Conservation (phyloP, 2,113 vertebrate genomes). For the Engraulis encrasicolus region DNA sequence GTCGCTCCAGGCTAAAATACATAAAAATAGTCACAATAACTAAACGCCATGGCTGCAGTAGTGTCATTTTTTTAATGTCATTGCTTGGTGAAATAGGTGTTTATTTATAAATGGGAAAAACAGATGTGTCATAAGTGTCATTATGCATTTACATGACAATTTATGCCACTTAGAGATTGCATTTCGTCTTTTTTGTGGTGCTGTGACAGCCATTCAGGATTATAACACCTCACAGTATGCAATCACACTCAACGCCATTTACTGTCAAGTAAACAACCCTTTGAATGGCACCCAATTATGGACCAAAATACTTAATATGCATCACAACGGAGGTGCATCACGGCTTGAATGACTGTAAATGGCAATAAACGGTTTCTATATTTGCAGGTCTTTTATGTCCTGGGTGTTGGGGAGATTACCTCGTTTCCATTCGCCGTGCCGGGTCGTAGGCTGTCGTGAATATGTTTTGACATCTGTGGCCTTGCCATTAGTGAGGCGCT, state of each 20-base stretch:
- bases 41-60: not conserved
- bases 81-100: too few species aligned
- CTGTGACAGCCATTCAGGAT: not conserved
- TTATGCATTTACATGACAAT: not conserved
- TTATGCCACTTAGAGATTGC: not conserved
- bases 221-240: not conserved
- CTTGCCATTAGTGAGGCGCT: not conserved
- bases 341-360: not conserved
- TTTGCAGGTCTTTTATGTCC: not conserved
- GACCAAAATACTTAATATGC: not conserved
- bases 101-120: not conserved
- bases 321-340: not conserved
- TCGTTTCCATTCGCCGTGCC: not conserved
- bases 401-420: not conserved
- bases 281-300: not conserved
- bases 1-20: too few species aligned
- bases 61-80: too few species aligned
- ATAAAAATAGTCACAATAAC: too few species aligned
- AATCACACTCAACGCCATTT: not conserved
- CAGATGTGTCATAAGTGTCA: not conserved
- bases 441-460: not conserved
- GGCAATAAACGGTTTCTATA: not conserved
- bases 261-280: not conserved
- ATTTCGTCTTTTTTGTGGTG: not conserved
- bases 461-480: not conserved